Conservation (phyloP, 1,140 invertebrate species). For the Plectus sambesii region DNA sequence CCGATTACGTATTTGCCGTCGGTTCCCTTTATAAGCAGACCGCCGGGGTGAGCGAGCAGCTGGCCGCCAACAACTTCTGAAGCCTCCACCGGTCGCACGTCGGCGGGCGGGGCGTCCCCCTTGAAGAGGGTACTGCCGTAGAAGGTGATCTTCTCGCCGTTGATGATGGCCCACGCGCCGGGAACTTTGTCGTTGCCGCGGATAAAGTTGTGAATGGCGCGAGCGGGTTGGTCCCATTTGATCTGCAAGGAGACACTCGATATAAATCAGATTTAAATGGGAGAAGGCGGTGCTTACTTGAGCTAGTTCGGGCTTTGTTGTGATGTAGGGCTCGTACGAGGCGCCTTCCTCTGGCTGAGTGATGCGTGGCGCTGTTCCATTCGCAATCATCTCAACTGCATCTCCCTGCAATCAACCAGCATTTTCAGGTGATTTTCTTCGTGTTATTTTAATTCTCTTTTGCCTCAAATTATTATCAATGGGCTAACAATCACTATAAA, state of each 20-base stretch:
- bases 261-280: no score
- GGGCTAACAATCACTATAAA: no score
- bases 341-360: slow-evolving; percentile 69
- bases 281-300: no score
- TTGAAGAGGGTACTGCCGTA: slow-evolving; percentile 69
- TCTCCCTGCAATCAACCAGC: slow-evolving; percentile 57
- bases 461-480: no score
- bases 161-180: slow-evolving; percentile 67
- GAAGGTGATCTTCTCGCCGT: slow-evolving; percentile 56
- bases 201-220: slow-evolving; percentile 82
- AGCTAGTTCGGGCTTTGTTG: slow-evolving; percentile 40
- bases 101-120: slow-evolving; percentile 51
- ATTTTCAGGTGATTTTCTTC: no score
- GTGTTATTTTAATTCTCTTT: neutral
- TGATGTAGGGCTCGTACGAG: slow-evolving; percentile 66
- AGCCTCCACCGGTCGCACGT: slow-evolving; percentile 53
- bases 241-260: no score
- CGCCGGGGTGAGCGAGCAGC: slow-evolving; percentile 65
- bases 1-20: slow-evolving; percentile 65
- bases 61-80: slow-evolving; percentile 19
- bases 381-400: slow-evolving; percentile 76
- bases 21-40: slow-evolving; percentile 64
- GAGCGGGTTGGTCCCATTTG: slow-evolving; percentile 60
- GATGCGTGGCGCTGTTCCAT: slow-evolving; percentile 66
- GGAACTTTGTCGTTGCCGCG: slow-evolving; percentile 81